Evolutionary conservation across 2,888 invertebrate species (phyloP), one percentile per base, ranked within the genome.

Genomic region (Drosophila nr. fundita): DNA sequence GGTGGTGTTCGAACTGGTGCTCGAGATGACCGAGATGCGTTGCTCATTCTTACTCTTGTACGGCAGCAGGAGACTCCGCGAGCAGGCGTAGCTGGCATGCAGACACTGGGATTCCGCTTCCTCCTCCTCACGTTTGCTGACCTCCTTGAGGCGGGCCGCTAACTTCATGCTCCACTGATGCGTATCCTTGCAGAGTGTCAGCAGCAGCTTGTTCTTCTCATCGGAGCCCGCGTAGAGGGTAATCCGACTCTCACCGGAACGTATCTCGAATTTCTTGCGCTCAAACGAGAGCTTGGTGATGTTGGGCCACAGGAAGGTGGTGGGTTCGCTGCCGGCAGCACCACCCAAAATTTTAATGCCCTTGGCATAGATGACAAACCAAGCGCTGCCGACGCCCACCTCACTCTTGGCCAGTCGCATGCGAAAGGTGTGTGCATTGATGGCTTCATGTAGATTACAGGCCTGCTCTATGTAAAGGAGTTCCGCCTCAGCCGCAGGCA

Each of bases 161-260:
- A 98, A 96, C 91, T 97, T 97, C 97, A 99, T 97, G 86, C 98
- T 97, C 94, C 98, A 98, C 94, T 98, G 97, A 94, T 99, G 99
- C 30, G 98, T 98, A 87, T 97, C 97, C 91, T 97, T 96, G 93
- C 98, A 98, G 54, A 98, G 94, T 40, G 96, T 95, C 86, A 98
- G 94, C 73, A 99, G 94, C 92, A 98, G 96, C 94, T 98, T 97
- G 92, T 98, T 98, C 93, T 98, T 98, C 91, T 97, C 97, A 93
- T 99, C 99, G 92, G 96, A 97, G 63, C 96, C 96, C 4, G 99
- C 97, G 93, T 97, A 99, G 77, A 99, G 95, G 1, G 97, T 97
- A 80, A 98, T 96, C 92, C 97, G 97, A 86, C 96, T 96, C 90
- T 97, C 97, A 67, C 97, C 96, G 13, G 98, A 97, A 74, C 98